These are phyloP conservation scores for rat (Rattus norvegicus) DNA, from an alignment of 2,113 vertebrate species.

Conservation along the genomic window GRCr8 NC_086039.1:136267001-136267500, in stretches of 20 bases:
- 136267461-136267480: constrained; percentile 28
- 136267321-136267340: constrained; percentile 29
- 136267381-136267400: constrained; percentile 30
- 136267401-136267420: background rate
- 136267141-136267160: constrained; percentile 27
- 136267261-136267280: background rate
- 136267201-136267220: background rate
- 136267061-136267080: background rate
- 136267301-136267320: background rate
- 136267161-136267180: constrained; percentile 12
- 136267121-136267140: background rate
- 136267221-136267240: constrained; percentile 43
- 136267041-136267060: too few species aligned
- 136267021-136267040: too few species aligned
- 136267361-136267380: constrained; percentile 22
- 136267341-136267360: constrained; percentile 21
- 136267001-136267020: too few species aligned
- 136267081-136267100: background rate
- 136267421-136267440: constrained; percentile 37
- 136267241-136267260: constrained; percentile 42
- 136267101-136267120: constrained; percentile 22
- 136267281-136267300: constrained; percentile 17
- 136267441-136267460: background rate
- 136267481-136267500: background rate
- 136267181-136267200: constrained; percentile 46